Base-by-base conservation (phyloP, 2,888 invertebrate genomes). In the Tenthredo notha region DNA sequence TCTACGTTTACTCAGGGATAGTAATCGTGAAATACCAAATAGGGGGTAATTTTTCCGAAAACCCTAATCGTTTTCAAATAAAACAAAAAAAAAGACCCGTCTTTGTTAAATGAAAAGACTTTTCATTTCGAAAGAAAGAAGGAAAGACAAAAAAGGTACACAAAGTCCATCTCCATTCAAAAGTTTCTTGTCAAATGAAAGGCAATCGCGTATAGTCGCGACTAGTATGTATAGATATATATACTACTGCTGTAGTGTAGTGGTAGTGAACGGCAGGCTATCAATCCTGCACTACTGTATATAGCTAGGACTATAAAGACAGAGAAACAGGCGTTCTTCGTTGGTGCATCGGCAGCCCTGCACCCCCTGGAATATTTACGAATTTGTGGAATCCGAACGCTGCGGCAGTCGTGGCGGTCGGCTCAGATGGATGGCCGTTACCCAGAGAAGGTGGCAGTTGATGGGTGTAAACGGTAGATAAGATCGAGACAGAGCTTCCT, bases 381-480 rank as follows among this genome's bases (percentile, higher is more conserved):
- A 84, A 85, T 85, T 84, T 84, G 74, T 84, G 82, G 84, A 83
- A 84, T 85, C 72, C 67, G 83, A 83, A 83, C 67, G 67, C 33
- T 83, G 83, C 67, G 82, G 43, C 65, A 18, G 65, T 12, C 40
- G 58, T 61, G 84, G 77, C 50, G 77, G 84, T 85, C 75, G 74
- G 67, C 21, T 83, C 40, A 87, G 88, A 89, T 88, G 88, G 89
- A 90, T 90, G 89, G 88, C 88, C 86, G 87, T 86, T 89, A 87
- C 86, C 86, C 86, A 87, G 87, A 86, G 87, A 88, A 90, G 89
- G 92, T 92, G 92, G 90, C 91, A 91, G 90, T 89, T 91, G 91
- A 91, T 92, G 91, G 92, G 92, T 92, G 92, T 92, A 92, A 92
- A 92, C 90, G 91, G 89, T 88, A 91, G 92, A 92, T 92, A 92